These are phyloP conservation scores for Melanotus villosus DNA, from an alignment of 2,888 invertebrate genomes.

Conservation along the genomic window DNA sequence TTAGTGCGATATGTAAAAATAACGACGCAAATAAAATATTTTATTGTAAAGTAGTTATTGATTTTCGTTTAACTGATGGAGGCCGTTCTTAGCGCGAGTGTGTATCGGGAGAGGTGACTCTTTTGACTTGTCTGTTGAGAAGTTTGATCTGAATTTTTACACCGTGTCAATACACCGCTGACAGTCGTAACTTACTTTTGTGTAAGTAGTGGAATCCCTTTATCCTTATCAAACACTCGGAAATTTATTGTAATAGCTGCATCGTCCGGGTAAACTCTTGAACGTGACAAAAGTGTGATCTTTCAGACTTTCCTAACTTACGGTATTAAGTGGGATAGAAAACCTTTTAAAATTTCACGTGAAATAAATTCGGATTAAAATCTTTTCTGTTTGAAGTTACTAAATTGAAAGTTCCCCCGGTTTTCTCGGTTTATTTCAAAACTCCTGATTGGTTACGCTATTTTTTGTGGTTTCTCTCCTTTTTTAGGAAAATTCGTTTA, in stretches of 20 bases:
- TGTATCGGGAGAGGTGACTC: slow-evolving; percentile 2
- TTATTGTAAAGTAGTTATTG: slow-evolving; percentile 44
- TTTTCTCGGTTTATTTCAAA: slow-evolving; percentile 1
- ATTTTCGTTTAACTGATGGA: slow-evolving; percentile 48
- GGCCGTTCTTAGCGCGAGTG: slow-evolving; percentile 22
- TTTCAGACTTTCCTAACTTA: slow-evolving; percentile 58
- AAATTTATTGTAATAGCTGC: slow-evolving; percentile 45
- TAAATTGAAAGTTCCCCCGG: slow-evolving; percentile 30
- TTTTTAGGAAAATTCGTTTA: no score
- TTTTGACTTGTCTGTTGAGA: neutral
- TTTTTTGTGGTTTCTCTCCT: slow-evolving; percentile 1
- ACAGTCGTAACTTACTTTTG: slow-evolving; percentile 43
- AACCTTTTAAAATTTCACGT: slow-evolving; percentile 62
- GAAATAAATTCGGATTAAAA: slow-evolving; percentile 61
- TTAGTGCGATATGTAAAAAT: slow-evolving; percentile 44
- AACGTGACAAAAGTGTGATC: slow-evolving; percentile 60
- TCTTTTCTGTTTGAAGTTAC: slow-evolving; percentile 43
- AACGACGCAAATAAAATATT: slow-evolving; percentile 46
- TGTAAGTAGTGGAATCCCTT: slow-evolving; percentile 37
- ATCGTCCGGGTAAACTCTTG: slow-evolving; percentile 42
- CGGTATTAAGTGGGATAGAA: slow-evolving; percentile 60
- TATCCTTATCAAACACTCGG: slow-evolving; percentile 41
- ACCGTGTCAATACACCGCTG: slow-evolving; percentile 36
- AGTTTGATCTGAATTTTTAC: slow-evolving; percentile 34
- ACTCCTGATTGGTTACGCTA: slow-evolving; percentile 27